Conservation (phyloP, 2,797 vertebrate species). For the Melanogrammus aeglefinus region DNA sequence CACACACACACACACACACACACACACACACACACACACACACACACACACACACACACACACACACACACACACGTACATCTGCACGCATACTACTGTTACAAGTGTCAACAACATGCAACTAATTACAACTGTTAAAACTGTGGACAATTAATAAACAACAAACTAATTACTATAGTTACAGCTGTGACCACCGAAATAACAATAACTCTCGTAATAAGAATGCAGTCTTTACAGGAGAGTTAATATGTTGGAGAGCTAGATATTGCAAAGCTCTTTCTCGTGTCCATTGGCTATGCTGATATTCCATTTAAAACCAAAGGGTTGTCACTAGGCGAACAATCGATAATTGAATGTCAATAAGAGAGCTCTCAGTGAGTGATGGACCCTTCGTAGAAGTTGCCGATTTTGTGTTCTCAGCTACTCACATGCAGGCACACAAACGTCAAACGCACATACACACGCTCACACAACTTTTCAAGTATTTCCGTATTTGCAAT, state of each 20-base stretch:
- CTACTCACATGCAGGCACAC: conserved; percentile 19
- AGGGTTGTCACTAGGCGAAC: conserved; percentile 36
- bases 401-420: conserved; percentile 26
- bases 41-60: neutral
- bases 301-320: conserved; percentile 46
- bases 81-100: too few species aligned
- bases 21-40: too few species aligned
- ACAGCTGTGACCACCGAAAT: too few species aligned
- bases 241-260: too few species aligned
- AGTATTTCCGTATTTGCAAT: neutral
- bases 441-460: conserved; percentile 2
- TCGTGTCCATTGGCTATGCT: conserved; percentile 6
- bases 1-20: too few species aligned
- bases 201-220: too few species aligned
- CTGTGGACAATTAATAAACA: too few species aligned
- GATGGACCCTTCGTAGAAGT: conserved; percentile 42
- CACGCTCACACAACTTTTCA: neutral
- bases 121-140: too few species aligned
- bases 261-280: neutral
- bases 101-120: too few species aligned
- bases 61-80: neutral
- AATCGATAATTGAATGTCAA: conserved; percentile 50
- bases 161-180: too few species aligned
- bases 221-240: too few species aligned
- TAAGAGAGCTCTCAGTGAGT: conserved; percentile 48